Evolutionary conservation across 2,888 invertebrate genomes (phyloP).

Genomic region (Rhimphoctona megacephalus): DNA sequence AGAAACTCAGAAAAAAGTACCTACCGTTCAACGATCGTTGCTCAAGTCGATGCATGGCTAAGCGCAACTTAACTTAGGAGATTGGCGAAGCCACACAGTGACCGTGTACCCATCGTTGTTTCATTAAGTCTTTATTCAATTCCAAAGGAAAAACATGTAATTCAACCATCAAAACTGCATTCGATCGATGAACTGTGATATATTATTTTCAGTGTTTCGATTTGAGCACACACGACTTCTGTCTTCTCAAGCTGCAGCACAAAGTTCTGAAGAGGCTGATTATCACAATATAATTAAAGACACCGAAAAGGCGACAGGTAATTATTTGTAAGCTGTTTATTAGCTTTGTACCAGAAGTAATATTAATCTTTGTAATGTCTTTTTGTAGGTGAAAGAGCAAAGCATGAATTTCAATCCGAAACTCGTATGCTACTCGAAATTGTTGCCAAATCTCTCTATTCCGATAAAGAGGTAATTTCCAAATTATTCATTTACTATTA

Average conservation of each 20-base stretch:
- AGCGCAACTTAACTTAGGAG: too few relatives aligned
- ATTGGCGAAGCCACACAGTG: too few relatives aligned
- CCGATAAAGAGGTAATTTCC: slow-evolving; percentile 94
- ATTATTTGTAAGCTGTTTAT: slow-evolving; percentile 7
- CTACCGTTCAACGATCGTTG: too few relatives aligned
- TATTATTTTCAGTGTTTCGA: slow-evolving; percentile 63
- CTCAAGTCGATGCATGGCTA: too few relatives aligned
- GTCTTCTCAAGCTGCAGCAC: slow-evolving; percentile 81
- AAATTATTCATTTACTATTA: background rate
- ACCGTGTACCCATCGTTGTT: too few relatives aligned
- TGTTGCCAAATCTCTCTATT: slow-evolving; percentile 98
- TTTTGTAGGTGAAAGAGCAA: slow-evolving; percentile 87
- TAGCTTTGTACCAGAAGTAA: background rate
- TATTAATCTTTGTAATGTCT: slow-evolving; percentile 41
- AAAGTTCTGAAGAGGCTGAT: slow-evolving; percentile 82
- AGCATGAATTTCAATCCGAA: slow-evolving; percentile 98
- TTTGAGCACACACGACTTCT: slow-evolving; percentile 71
- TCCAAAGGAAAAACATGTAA: background rate
- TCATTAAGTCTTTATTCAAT: too few relatives aligned
- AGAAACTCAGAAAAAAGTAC: too few relatives aligned
- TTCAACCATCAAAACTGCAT: background rate
- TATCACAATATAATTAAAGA: slow-evolving; percentile 88
- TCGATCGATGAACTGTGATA: background rate
- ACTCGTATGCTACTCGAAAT: slow-evolving; percentile 98
- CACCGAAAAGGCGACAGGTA: slow-evolving; percentile 87